These are phyloP conservation scores for Polypterus senegalus DNA, from an alignment of 2,113 vertebrate species.

Conservation along the genomic window DNA sequence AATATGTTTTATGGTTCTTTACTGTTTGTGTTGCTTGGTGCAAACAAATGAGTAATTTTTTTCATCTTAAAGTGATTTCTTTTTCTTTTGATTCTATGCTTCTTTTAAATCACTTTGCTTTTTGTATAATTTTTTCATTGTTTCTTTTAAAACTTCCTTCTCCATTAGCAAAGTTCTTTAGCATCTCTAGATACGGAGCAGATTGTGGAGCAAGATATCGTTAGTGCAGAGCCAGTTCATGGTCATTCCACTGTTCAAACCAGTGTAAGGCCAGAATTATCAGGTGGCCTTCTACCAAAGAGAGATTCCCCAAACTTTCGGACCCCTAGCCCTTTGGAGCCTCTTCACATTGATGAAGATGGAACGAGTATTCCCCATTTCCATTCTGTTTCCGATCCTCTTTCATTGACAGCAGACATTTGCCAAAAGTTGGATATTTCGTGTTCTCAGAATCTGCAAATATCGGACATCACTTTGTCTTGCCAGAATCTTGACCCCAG, in stretches of 20 bases:
- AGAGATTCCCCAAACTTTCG: slow-evolving; percentile 25
- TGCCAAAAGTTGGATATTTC: too few relatives aligned
- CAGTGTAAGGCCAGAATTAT: slow-evolving; percentile 25
- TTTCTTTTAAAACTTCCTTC: slow-evolving; percentile 31
- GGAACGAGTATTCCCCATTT: slow-evolving; percentile 17
- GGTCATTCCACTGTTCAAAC: slow-evolving; percentile 26
- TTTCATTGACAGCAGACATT: too few relatives aligned
- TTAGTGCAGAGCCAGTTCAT: slow-evolving; percentile 26
- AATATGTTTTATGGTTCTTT: too few relatives aligned
- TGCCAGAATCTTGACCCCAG: too few relatives aligned
- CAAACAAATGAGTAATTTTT: too few relatives aligned
- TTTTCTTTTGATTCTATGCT: slow-evolving; percentile 18
- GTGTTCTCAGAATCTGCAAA: too few relatives aligned
- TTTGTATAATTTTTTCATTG: slow-evolving; percentile 31
- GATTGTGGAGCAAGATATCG: slow-evolving; percentile 35
- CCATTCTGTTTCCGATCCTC: too few relatives aligned
- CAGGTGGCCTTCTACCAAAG: slow-evolving; percentile 22
- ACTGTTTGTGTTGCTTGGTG: too few relatives aligned
- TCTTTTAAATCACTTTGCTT: slow-evolving; percentile 13
- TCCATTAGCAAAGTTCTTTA: slow-evolving; percentile 69
- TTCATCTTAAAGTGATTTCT: neutral
- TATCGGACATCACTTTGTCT: too few relatives aligned
- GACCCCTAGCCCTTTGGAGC: slow-evolving; percentile 34
- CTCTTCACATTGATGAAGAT: slow-evolving; percentile 44
- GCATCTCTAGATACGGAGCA: slow-evolving; percentile 53